Evolutionary conservation across 2,888 invertebrate species (phyloP).

Genomic region (Dicyrtomina minuta): DNA sequence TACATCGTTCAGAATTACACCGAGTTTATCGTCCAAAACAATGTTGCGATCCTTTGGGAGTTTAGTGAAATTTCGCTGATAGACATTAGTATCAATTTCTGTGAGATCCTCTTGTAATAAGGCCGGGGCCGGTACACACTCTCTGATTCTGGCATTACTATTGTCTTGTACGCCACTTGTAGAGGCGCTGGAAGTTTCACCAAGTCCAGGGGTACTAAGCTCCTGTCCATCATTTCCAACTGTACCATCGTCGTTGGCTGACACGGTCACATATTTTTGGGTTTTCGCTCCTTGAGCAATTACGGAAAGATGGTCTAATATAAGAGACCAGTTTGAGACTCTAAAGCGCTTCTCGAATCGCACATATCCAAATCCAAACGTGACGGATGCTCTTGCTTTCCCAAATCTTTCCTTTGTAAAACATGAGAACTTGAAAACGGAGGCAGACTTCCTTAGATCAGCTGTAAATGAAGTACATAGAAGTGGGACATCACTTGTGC

Average conservation of each 20-base stretch:
- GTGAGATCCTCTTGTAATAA: not conserved
- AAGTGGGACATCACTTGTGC: not conserved
- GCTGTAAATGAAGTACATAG: not conserved
- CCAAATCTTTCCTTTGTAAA: not conserved
- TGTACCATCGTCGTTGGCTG: not conserved
- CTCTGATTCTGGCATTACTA: too few species aligned
- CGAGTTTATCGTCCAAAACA: not conserved
- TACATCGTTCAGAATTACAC: not conserved
- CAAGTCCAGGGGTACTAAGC: too few species aligned
- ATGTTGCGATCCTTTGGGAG: not conserved
- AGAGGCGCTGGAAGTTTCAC: too few species aligned
- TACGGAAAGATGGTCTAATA: not conserved
- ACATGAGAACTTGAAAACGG: not conserved
- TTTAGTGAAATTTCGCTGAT: not conserved
- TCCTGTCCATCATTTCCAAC: not conserved
- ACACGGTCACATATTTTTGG: too few species aligned
- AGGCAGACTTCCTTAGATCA: not conserved
- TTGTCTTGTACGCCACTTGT: not conserved
- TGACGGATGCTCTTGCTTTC: not conserved
- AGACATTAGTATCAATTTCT: not conserved
- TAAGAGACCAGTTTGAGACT: not conserved
- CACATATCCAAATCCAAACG: not conserved
- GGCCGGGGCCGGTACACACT: not conserved
- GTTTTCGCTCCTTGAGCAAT: not conserved
- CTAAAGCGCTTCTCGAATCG: not conserved